These are phyloP conservation scores for Hedya salicella DNA, from an alignment of 2,888 invertebrate species.

Conservation along the genomic window DNA sequence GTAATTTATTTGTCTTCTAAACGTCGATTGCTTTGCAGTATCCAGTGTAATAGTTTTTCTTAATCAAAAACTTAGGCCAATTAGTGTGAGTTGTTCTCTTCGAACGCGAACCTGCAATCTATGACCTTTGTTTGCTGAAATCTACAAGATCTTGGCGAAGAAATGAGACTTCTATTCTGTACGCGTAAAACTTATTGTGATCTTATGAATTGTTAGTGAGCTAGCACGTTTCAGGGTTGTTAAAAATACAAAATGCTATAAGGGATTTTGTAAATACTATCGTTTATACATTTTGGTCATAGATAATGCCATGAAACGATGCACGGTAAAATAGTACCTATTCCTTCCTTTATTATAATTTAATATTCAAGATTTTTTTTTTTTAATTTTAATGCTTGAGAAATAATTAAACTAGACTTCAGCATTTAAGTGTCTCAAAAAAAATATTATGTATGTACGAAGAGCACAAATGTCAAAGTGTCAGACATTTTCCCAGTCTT, in stretches of 20 bases:
- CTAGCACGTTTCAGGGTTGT: background rate
- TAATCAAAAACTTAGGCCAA: no score
- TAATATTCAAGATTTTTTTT: background rate
- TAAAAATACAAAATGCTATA: background rate
- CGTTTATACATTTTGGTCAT: background rate
- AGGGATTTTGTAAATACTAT: background rate
- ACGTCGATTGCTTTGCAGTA: no score
- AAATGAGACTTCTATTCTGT: slow-evolving; percentile 51
- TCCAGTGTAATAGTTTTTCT: no score
- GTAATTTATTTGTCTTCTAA: no score
- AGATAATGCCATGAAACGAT: background rate
- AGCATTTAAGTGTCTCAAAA: slow-evolving; percentile 32
- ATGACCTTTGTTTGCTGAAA: no score
- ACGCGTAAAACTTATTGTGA: slow-evolving; percentile 37
- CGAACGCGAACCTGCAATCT: no score
- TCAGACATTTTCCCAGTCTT: background rate
- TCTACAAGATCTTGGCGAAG: background rate
- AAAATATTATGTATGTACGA: background rate
- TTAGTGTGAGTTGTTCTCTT: no score
- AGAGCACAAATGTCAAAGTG: slow-evolving; percentile 10
- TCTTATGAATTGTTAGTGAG: slow-evolving; percentile 13
- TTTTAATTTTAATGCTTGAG: background rate
- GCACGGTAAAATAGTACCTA: slow-evolving; percentile 14
- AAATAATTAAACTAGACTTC: slow-evolving; percentile 5
- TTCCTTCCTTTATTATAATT: slow-evolving; percentile 23